phyloP scores from a whole-genome alignment of 2,113 vertebrate species.

The Vulpes lagopus region DNA sequence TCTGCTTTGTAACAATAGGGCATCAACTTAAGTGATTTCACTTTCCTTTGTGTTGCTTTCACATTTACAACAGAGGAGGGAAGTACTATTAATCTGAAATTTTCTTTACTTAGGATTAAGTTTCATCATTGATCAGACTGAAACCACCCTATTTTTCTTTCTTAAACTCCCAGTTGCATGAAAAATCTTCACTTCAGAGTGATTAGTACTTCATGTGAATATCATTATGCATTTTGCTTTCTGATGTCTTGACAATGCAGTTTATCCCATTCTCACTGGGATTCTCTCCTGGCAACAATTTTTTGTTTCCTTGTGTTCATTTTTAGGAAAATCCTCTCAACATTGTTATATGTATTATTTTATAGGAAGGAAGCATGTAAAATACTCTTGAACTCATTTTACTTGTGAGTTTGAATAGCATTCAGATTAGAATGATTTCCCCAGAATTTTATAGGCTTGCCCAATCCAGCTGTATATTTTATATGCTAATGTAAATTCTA shows the following conservation, averaged over 20 bases:
- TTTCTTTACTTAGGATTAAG: slow-evolving; percentile 58
- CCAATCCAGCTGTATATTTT: slow-evolving; percentile 94
- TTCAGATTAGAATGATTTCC: slow-evolving; percentile 90
- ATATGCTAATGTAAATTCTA: slow-evolving; percentile 93
- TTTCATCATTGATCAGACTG: slow-evolving; percentile 56
- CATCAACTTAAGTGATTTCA: not conserved
- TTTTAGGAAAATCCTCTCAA: slow-evolving; percentile 88
- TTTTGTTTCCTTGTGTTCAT: slow-evolving; percentile 77
- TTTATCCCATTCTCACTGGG: slow-evolving; percentile 67
- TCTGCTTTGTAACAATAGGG: slow-evolving; percentile 38
- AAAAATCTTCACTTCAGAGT: slow-evolving; percentile 57
- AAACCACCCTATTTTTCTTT: slow-evolving; percentile 55
- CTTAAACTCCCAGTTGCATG: slow-evolving; percentile 29
- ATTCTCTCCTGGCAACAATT: slow-evolving; percentile 71
- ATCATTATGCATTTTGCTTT: slow-evolving; percentile 27
- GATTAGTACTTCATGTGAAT: slow-evolving; percentile 59
- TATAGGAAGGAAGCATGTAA: slow-evolving; percentile 86
- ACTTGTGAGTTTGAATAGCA: slow-evolving; percentile 90
- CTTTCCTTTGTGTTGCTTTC: slow-evolving; percentile 59
- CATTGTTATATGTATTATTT: slow-evolving; percentile 84
- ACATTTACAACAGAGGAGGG: slow-evolving; percentile 3
- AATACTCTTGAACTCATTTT: slow-evolving; percentile 88
- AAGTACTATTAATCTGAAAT: slow-evolving; percentile 45
- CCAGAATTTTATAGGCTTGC: slow-evolving; percentile 90
- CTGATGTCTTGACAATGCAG: slow-evolving; percentile 66